phyloP scores from a whole-genome alignment of 1,140 invertebrate genomes.

The Caenorhabditis inopinata region DNA sequence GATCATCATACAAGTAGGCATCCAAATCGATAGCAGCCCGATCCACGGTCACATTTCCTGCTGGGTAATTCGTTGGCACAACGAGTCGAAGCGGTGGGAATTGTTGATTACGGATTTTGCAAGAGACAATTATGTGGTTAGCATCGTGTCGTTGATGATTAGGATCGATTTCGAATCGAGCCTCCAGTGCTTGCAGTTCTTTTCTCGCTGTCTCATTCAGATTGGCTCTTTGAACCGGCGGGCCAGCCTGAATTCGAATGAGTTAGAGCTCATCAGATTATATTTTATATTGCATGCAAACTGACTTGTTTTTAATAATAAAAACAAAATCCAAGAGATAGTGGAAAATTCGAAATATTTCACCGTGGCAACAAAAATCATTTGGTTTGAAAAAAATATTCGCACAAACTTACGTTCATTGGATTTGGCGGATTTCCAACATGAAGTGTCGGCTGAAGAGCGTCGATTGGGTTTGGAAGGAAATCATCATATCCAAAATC shows the following conservation, averaged over 20 bases:
- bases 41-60: slow-evolving; percentile 42
- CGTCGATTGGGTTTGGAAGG: slow-evolving; percentile 50
- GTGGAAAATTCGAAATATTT: too few species aligned
- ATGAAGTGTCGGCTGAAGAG: slow-evolving; percentile 14
- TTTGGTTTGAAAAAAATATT: too few species aligned
- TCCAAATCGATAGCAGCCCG: slow-evolving; percentile 44
- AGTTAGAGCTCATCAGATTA: too few species aligned
- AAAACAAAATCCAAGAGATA: too few species aligned
- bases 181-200: slow-evolving; percentile 34
- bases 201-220: slow-evolving; percentile 38
- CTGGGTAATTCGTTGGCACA: slow-evolving; percentile 44
- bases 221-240: neutral
- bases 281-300: too few species aligned
- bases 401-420: neutral
- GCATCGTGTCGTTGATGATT: slow-evolving; percentile 25
- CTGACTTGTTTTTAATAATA: too few species aligned
- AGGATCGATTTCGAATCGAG: slow-evolving; percentile 43
- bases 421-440: neutral
- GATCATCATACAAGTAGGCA: slow-evolving; percentile 50
- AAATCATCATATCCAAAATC: slow-evolving; percentile 50
- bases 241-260: neutral
- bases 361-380: too few species aligned
- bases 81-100: slow-evolving; percentile 44
- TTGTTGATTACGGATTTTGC: slow-evolving; percentile 39
- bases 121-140: slow-evolving; percentile 36